Evolutionary conservation across 2,797 vertebrate species (phyloP), one percentile per base, ranked within the genome.

Genomic region (Fistularia tabacaria): DNA sequence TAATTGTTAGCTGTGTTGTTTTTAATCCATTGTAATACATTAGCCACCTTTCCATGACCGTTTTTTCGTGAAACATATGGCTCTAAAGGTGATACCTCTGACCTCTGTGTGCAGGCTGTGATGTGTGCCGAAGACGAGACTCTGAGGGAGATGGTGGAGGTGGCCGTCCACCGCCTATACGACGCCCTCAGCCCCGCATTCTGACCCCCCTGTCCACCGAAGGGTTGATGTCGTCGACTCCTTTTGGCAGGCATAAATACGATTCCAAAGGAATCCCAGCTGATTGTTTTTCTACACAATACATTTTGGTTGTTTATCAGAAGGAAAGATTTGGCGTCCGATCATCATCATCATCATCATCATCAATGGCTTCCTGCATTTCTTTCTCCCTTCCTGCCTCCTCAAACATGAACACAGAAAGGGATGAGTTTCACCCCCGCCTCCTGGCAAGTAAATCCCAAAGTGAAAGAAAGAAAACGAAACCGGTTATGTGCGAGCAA

Each of bases 141-240:
- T 39, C 91, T 98, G 52, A 90, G 90, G 36, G 96, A 99, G 71
- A 94, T 97, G 94, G 89, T 98, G 58, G 96, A 98, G 15, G 76
- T 96, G 37, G 93, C 96, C 0, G 90, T 94, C 0, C 95, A 95
- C 63, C 88, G 96, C 7, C 93, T 98, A 7, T 92, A 95, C 9
- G 95, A 96, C 53, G 93, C 94, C 7, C 91, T 97, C 45, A 92
- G 90, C 14, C 95, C 96, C 0, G 84, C 88, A 9, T 89, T 84
- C 71, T 90, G 76, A 37, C 59, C 52, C 8, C 47, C 4, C 11
- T 3, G 8, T 7, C 36, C 14, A 6, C 43, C 25, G 2, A 25
- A 25, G 25, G 25, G 25, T 2, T 25, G 25, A 25, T 25, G 25
- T 25, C 53, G 51, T 67, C 69, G 64, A 76, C 7, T 0, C 9